These are phyloP conservation scores for Zelostemma sp. DNA, from an alignment of 1,140 invertebrate genomes.

Conservation along the genomic window DNA sequence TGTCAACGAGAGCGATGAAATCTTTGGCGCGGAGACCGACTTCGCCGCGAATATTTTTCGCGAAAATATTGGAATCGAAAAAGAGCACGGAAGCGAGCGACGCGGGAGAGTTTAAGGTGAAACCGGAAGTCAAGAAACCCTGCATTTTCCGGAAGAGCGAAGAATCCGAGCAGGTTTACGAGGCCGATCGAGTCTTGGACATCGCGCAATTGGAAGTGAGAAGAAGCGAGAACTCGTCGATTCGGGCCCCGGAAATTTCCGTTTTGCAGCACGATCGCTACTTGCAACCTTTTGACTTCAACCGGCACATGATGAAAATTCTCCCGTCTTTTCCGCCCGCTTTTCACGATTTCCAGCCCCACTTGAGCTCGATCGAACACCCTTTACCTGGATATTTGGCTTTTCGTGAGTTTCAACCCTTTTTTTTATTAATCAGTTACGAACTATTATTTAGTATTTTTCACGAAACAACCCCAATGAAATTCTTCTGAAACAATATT, in stretches of 20 bases:
- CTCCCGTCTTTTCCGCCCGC: constrained; percentile 40
- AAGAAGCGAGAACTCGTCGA: constrained; percentile 21
- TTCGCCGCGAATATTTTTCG: constrained; percentile 77
- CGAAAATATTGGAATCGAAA: constrained; percentile 72
- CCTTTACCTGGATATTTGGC: constrained; percentile 61
- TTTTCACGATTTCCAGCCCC: constrained; percentile 45
- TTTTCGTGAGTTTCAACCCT: constrained; percentile 57
- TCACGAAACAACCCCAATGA: too few relatives aligned
- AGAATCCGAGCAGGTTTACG: constrained; percentile 15
- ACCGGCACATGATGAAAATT: constrained; percentile 32
- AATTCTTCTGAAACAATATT: too few relatives aligned
- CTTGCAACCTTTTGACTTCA: constrained; percentile 49
- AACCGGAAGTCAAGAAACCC: constrained; percentile 32
- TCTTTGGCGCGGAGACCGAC: constrained; percentile 68
- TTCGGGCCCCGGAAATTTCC: constrained; percentile 19
- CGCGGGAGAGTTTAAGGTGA: constrained; percentile 23
- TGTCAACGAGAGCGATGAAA: constrained; percentile 43
- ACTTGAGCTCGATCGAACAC: constrained; percentile 45
- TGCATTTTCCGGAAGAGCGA: constrained; percentile 17
- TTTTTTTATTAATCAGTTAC: too few relatives aligned
- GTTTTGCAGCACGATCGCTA: constrained; percentile 47
- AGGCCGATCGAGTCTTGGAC: constrained; percentile 17
- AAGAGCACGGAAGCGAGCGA: constrained; percentile 42
- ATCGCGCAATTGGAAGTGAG: constrained; percentile 17
- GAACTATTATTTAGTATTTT: too few relatives aligned